Base-by-base conservation (phyloP, 1,140 invertebrate genomes). In the Drosophila obscura region DNA sequence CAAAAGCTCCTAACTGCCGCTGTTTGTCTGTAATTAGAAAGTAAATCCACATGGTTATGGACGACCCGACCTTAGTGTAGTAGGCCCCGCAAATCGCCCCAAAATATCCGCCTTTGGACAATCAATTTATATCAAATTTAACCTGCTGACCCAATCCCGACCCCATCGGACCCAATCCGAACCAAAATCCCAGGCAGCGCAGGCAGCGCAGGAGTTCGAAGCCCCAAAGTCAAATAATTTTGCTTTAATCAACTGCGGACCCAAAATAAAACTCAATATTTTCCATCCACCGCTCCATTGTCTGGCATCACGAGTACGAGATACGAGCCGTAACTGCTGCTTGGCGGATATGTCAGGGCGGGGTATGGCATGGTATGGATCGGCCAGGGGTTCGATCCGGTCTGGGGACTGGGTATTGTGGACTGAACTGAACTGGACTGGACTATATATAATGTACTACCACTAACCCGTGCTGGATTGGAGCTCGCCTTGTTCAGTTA, bases 61-160 rank as follows among this genome's bases (percentile, higher is more conserved):
- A 24, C 53, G 72, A 74, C 72, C 72, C 52, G 72, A 75, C 71
- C 72, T 75, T 74, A 75, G 45, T 31, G 43, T 59, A 46, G 63
- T 19, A 19, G 51, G 31, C 7, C 45, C 51, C 53, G 28, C n/a
- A 16, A 62, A 44, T 50, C 9, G 28, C 24, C 24, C 51, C 19
- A 62, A 59, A 60, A 60, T 71, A 62, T 80, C 45, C 56, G 77
- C 63, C 56, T 50, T 55, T 45, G 57, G 65, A 50, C 79, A 83
- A 88, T 88, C 79, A 88, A 88, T 88, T 89, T 59, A 88, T 83
- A 88, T 83, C 79, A 82, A 80, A 74, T 77, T 88, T 88, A 88
- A 83, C 83, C 83, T 67, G 46, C 16, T 31, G 78, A 74, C 76
- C 79, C 77, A 68, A 44, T 68, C 68, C 69, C 69, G 73, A 77